phyloP scores from a whole-genome alignment of 2,797 vertebrate species.

The Manis javanica region DNA sequence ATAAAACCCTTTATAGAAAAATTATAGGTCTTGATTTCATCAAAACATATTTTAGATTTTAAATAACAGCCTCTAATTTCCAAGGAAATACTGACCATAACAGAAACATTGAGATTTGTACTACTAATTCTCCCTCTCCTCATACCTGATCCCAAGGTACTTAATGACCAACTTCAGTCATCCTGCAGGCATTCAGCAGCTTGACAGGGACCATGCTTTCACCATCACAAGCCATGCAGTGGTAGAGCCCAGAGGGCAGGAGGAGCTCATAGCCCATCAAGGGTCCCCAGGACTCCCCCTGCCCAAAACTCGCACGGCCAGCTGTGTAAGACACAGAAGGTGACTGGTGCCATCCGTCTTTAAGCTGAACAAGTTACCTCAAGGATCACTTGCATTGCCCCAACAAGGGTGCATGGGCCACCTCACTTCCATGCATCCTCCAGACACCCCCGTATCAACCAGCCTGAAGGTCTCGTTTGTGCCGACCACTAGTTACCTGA shows the following conservation, averaged over 20 bases:
- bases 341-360: too few species aligned
- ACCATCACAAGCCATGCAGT: neutral
- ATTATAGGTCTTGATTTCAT: neutral
- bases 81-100: neutral
- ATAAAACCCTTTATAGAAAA: neutral
- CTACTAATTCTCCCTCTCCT: neutral
- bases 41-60: neutral
- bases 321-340: neutral
- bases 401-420: neutral
- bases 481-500: neutral
- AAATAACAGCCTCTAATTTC: neutral
- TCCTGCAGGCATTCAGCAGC: neutral
- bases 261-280: neutral
- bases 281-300: neutral
- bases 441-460: neutral
- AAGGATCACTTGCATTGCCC: too few species aligned
- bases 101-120: neutral
- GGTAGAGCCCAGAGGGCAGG: too few species aligned
- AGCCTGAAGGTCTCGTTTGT: neutral
- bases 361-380: neutral
- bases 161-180: neutral
- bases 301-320: neutral
- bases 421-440: neutral
- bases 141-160: neutral
- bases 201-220: accelerated